Evolutionary conservation across 2,888 invertebrate genomes (phyloP), one percentile per base, ranked within the genome.

Genomic region (Pollenia griseotomentosa): DNA sequence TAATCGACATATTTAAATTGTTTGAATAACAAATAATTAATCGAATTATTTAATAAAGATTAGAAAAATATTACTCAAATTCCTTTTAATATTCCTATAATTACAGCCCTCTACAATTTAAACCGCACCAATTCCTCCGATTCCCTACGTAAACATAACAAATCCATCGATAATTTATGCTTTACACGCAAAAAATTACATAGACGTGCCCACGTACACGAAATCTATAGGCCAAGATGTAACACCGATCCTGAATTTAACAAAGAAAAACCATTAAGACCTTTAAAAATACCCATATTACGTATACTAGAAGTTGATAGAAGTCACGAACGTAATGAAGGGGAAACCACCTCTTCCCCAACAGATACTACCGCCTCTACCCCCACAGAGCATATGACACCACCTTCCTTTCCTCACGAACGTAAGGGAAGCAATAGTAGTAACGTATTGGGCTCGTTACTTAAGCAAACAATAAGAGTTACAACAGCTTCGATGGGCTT

Each of bases 381-480:
- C 40, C 57, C 79, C 16, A 51, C 4, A 16, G 68, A 77, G 6
- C 65, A 46, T 11, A 48, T 44, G 55, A 61, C 65, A 11, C 40
- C 75, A 46, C 63, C 83, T 11, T 73, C 71, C 7, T 79, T 53
- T 65, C 1, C 44, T 12, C 1, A 19, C 19, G 65, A 82, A 70
- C 40, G 44, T 11, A 83, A 82, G 33, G 59, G 78, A 19, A 83
- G 55, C 2, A 74, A 40, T 65, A 23, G 40, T 65, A 80, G 14
- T 48, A 89, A 57, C 89, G 90, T 89, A 2, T 83, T 91, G 42
- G 88, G 90, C 11, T 91, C 91, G 12, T 87, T 91, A 65, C 87
- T 91, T 42, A 90, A 91, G 48, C 91, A 91, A 73, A 91, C 91
- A n/a, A 81, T 91, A 2, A 91, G 90, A 83, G 90, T 91, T 66